phyloP scores from a whole-genome alignment of 2,113 vertebrate genomes.

The Gobius niger region DNA sequence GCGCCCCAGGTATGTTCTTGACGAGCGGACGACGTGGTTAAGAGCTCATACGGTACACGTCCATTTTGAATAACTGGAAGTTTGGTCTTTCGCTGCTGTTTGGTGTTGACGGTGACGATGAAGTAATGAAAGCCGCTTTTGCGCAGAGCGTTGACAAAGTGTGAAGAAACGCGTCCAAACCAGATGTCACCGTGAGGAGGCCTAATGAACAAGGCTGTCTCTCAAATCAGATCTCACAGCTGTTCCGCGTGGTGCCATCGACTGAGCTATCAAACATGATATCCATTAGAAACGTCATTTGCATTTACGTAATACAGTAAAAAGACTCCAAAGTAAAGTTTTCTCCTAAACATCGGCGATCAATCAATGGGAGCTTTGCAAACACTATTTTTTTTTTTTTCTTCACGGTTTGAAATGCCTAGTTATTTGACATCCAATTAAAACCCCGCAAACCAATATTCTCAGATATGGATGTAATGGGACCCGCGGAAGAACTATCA shows the following conservation, averaged over 20 bases:
- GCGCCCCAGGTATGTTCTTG: too few species aligned
- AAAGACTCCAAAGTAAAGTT: background rate
- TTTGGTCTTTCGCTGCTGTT: too few species aligned
- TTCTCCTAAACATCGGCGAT: too few species aligned
- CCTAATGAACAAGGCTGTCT: conserved; percentile 1
- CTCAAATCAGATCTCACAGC: background rate
- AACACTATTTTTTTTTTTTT: background rate
- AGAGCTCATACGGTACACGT: too few species aligned
- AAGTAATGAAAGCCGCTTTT: background rate
- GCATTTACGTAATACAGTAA: too few species aligned
- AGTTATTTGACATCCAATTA: background rate
- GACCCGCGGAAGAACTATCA: background rate
- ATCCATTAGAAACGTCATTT: background rate
- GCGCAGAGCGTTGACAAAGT: background rate
- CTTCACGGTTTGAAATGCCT: too few species aligned
- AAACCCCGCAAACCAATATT: background rate
- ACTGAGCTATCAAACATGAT: background rate
- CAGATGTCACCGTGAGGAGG: background rate
- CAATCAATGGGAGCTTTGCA: background rate
- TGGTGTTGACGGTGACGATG: background rate
- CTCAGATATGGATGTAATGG: background rate
- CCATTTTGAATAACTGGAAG: too few species aligned
- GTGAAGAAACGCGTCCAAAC: background rate
- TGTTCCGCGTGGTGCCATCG: background rate
- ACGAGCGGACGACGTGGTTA: too few species aligned